phyloP scores from a whole-genome alignment of 37 sponge, comb jelly and placozoan species.

The Agelas oroides region DNA sequence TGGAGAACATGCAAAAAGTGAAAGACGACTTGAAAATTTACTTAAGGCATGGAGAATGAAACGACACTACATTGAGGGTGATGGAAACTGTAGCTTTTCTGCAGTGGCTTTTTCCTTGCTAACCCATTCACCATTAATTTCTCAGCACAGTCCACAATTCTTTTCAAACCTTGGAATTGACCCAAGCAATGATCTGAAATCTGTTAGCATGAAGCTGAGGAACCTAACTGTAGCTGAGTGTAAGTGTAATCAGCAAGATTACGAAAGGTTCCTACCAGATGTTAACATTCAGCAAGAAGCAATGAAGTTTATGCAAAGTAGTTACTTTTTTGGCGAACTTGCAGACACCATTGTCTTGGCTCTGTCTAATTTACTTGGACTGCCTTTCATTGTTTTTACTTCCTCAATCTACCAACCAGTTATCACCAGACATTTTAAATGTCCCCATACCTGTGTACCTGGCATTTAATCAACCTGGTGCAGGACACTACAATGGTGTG shows the following conservation, averaged over 20 bases:
- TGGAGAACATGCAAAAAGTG: too few species aligned
- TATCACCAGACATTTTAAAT: background rate
- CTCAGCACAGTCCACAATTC: too few species aligned
- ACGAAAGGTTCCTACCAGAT: background rate
- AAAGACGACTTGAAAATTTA: too few species aligned
- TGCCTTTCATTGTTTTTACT: constrained; percentile 9
- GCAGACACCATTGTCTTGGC: constrained; percentile 24
- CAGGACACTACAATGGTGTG: constrained; percentile 19
- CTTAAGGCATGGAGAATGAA: too few species aligned
- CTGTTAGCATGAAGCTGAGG: too few species aligned
- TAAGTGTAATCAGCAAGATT: background rate
- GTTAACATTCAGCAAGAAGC: background rate
- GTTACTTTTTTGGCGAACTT: constrained; percentile 16
- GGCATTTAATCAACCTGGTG: constrained; percentile 11
- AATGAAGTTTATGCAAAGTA: background rate
- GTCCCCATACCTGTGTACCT: background rate
- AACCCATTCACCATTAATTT: too few species aligned
- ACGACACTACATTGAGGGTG: too few species aligned
- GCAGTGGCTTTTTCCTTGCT: too few species aligned
- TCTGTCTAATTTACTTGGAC: background rate
- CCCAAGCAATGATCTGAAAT: too few species aligned
- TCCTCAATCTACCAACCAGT: constrained; percentile 1
- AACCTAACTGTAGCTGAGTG: background rate
- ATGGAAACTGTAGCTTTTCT: too few species aligned
- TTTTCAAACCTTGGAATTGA: too few species aligned